Evolutionary conservation across 2,888 invertebrate species (phyloP).

Genomic region (Amblyteles armatorius): DNA sequence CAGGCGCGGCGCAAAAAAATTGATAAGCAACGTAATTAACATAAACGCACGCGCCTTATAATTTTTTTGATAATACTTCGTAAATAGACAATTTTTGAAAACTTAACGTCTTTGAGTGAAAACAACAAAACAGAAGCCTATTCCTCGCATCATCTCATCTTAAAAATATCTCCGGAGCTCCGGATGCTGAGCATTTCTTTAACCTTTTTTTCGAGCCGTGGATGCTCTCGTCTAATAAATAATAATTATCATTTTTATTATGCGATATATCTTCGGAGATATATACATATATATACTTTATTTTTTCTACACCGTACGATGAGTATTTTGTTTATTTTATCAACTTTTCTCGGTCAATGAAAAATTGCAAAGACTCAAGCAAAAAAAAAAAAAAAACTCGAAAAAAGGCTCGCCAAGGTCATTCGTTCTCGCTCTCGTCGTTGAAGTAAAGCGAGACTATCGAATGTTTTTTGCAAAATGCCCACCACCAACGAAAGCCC

Average conservation of each 20-base stretch:
- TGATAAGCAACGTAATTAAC: slow-evolving; percentile 20
- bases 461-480: slow-evolving; percentile 92
- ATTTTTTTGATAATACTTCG: slow-evolving; percentile 34
- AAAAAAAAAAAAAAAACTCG: slow-evolving; percentile 2
- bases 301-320: neutral
- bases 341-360: neutral
- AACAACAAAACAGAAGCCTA: neutral
- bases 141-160: neutral
- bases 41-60: slow-evolving; percentile 18
- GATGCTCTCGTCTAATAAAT: slow-evolving; percentile 14
- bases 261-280: slow-evolving; percentile 11
- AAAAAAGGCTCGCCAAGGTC: slow-evolving; percentile 60
- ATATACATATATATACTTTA: neutral
- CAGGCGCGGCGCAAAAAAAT: slow-evolving; percentile 10
- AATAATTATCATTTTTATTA: slow-evolving; percentile 44
- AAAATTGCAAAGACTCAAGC: neutral
- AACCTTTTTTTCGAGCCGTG: neutral
- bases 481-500: slow-evolving; percentile 93
- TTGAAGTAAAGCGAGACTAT: slow-evolving; percentile 88
- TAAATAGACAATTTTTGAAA: slow-evolving; percentile 44
- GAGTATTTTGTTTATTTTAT: neutral
- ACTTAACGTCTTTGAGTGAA: slow-evolving; percentile 16
- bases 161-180: neutral
- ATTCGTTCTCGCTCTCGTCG: slow-evolving; percentile 83
- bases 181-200: neutral